A percentile compares a stretch with the other conserved stretches of the same genome.
Evolutionary conservation across 2,888 invertebrate species (phyloP).

Genomic region (Napeogenes inachia): DNA sequence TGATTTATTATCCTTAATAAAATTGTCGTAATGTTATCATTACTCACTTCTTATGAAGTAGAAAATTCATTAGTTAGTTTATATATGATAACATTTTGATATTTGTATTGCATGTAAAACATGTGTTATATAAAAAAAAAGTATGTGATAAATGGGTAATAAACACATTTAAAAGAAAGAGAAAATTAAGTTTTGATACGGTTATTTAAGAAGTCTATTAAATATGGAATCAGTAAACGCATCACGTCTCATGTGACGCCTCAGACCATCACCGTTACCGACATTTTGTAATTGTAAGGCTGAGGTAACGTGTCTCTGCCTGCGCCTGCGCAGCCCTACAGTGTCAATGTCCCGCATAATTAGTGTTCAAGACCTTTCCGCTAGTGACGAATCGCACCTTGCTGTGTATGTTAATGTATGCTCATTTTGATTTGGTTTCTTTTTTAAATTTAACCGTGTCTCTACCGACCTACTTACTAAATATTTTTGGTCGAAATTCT

Average conservation of each 20-base stretch:
- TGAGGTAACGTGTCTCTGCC: slow-evolving; percentile 41
- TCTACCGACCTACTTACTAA: background rate
- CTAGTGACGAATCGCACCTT: slow-evolving; percentile 16
- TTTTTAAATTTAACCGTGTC: slow-evolving; percentile 1
- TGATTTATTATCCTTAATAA: no score
- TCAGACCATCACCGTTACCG: slow-evolving; percentile 58
- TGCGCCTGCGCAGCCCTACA: slow-evolving; percentile 54
- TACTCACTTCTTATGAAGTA: no score
- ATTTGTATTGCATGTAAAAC: no score
- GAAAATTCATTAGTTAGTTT: no score
- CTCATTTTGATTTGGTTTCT: slow-evolving; percentile 3
- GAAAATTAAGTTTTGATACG: background rate
- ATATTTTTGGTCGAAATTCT: background rate
- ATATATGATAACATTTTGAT: no score
- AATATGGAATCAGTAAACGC: slow-evolving; percentile 32
- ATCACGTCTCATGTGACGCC: slow-evolving; percentile 46
- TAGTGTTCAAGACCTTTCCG: slow-evolving; percentile 18
- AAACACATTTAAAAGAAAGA: background rate
- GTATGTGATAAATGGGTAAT: no score
- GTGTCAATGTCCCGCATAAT: slow-evolving; percentile 54
- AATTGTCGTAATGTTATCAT: no score
- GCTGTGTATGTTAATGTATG: slow-evolving; percentile 16
- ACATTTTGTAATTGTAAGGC: slow-evolving; percentile 56
- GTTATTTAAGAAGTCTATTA: background rate
- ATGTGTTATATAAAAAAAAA: no score